Conservation (phyloP, 1,140 invertebrate genomes). For the Calliopsis andreniformis region DNA sequence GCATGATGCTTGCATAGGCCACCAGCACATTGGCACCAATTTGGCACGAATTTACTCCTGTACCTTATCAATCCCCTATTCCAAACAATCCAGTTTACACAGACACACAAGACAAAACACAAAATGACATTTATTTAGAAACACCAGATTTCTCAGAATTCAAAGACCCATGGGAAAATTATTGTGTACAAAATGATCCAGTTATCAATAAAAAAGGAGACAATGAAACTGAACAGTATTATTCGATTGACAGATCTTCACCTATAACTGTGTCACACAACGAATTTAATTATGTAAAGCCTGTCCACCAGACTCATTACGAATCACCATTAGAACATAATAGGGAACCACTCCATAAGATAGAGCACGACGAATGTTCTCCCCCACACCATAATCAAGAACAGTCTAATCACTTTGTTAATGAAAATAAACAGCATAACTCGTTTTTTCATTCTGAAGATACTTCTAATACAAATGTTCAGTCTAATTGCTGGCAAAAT, state of each 20-base stretch:
- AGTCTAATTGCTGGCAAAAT: conserved; percentile 3
- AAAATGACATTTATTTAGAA: conserved; percentile 40
- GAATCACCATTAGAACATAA: conserved; percentile 11
- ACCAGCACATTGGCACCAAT: conserved; percentile 78
- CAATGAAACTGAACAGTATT: conserved; percentile 35
- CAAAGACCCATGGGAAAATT: conserved; percentile 84
- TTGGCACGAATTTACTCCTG: conserved; percentile 74
- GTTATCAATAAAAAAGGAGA: conserved; percentile 28
- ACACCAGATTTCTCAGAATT: conserved; percentile 79
- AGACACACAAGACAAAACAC: conserved; percentile 47
- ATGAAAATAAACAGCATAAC: conserved; percentile 9
- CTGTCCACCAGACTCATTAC: conserved; percentile 3
- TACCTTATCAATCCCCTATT: conserved; percentile 42
- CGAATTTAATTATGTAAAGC: not conserved
- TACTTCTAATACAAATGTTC: not conserved
- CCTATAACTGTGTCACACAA: conserved; percentile 13
- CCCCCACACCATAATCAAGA: conserved; percentile 27
- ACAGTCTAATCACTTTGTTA: conserved; percentile 10
- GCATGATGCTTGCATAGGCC: conserved; percentile 79
- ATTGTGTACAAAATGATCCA: conserved; percentile 61
- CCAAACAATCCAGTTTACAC: conserved; percentile 32
- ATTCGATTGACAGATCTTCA: conserved; percentile 23
- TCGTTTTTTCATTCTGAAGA: conserved; percentile 16
- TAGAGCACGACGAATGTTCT: conserved; percentile 23
- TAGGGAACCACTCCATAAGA: conserved; percentile 11